These are phyloP conservation scores for Symphodus melops DNA, from an alignment of 2,113 vertebrate species.

Conservation along the genomic window DNA sequence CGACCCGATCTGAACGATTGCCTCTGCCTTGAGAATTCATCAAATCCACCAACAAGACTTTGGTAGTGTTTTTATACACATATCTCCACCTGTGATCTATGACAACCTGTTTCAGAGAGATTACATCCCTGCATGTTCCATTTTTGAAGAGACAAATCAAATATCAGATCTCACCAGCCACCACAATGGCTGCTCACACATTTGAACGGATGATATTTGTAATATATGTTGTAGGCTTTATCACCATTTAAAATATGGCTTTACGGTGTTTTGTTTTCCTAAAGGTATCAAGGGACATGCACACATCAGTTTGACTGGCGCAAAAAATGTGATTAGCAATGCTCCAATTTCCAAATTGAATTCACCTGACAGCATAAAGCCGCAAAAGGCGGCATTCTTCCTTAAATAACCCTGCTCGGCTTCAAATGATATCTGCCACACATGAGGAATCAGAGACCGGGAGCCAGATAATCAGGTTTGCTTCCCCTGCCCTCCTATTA, in stretches of 20 bases:
- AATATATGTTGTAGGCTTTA: slow-evolving; percentile 9
- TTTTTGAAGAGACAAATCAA: slow-evolving; percentile 24
- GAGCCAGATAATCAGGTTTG: slow-evolving; percentile 81
- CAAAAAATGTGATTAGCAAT: slow-evolving; percentile 70
- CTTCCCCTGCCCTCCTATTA: slow-evolving; percentile 81
- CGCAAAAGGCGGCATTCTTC: slow-evolving; percentile 54
- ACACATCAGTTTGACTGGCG: slow-evolving; percentile 54
- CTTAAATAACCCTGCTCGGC: slow-evolving; percentile 77
- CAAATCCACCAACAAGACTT: slow-evolving; percentile 54
- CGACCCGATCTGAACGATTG: slow-evolving; percentile 52
- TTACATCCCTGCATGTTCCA: slow-evolving; percentile 8
- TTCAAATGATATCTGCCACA: slow-evolving; percentile 68
- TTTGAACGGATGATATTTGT: slow-evolving; percentile 31
- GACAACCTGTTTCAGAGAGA: slow-evolving; percentile 10
- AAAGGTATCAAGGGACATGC: slow-evolving; percentile 42
- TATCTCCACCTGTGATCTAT: slow-evolving; percentile 28
- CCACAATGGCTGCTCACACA: not conserved
- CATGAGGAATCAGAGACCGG: slow-evolving; percentile 70
- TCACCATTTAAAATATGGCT: slow-evolving; percentile 19
- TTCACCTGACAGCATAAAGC: slow-evolving; percentile 64
- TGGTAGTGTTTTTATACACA: slow-evolving; percentile 20
- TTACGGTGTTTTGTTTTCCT: slow-evolving; percentile 34
- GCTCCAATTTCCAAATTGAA: slow-evolving; percentile 80
- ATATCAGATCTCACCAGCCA: not conserved
- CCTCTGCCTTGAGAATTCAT: slow-evolving; percentile 45